Percentiles rank a stretch among this genome's conserved stretches.
These are phyloP conservation scores for Calcarius ornatus DNA, from an alignment of 2,113 vertebrate genomes.

Conservation along the genomic window DNA sequence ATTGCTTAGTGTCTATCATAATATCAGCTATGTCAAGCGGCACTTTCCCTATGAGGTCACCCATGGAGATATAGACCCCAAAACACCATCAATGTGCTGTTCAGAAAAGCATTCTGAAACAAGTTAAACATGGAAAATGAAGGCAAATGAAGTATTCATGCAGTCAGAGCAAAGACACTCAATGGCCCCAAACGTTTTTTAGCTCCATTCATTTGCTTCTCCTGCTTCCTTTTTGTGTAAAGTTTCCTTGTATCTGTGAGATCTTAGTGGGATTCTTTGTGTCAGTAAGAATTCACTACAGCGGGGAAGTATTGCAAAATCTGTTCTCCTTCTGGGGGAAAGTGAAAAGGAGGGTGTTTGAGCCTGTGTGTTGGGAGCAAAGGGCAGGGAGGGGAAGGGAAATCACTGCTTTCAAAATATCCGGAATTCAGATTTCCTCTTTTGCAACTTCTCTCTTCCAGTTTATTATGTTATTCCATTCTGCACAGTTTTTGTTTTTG, in stretches of 20 bases:
- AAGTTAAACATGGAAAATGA: not conserved
- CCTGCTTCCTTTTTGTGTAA: not conserved
- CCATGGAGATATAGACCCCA: not conserved
- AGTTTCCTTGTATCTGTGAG: not conserved
- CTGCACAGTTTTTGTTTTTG: not conserved
- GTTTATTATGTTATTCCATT: not conserved
- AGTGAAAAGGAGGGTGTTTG: not conserved
- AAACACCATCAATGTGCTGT: rapidly evolving
- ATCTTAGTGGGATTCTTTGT: not conserved
- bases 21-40: not conserved
- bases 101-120: not conserved
- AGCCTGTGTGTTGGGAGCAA: not conserved
- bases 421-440: not conserved
- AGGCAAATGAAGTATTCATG: not conserved
- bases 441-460: not conserved
- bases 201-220: not conserved
- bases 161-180: not conserved
- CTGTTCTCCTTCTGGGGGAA: not conserved
- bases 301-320: conserved; percentile 13
- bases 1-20: not conserved
- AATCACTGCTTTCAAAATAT: not conserved
- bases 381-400: not conserved
- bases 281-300: not conserved
- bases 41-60: not conserved
- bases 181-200: not conserved